Evolutionary conservation across 2,797 vertebrate genomes (phyloP).

Genomic region (Malacoraja senta): DNA sequence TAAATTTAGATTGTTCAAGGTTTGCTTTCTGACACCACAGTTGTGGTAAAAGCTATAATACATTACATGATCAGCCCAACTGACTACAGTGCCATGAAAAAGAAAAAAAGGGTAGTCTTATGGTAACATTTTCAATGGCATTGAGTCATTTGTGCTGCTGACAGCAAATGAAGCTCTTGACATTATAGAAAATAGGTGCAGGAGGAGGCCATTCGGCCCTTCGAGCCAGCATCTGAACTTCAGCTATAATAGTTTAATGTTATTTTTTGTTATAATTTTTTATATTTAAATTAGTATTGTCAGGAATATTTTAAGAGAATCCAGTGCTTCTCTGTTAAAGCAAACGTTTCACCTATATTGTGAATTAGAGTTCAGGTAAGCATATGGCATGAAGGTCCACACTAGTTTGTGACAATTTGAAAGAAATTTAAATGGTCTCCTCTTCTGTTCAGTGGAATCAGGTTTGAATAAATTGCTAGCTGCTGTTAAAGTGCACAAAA

Average conservation of each 20-base stretch:
- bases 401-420: neutral
- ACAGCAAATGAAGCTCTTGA: neutral
- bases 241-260: neutral
- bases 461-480: neutral
- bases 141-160: slow-evolving; percentile 1
- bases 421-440: slow-evolving; percentile 5
- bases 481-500: neutral
- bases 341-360: neutral
- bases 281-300: neutral
- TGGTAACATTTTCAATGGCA: neutral
- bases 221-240: neutral
- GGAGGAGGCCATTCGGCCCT: too few relatives aligned
- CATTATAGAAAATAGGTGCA: neutral
- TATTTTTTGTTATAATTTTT: neutral
- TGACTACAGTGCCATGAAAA: neutral
- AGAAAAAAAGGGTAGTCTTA: neutral
- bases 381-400: neutral
- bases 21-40: neutral
- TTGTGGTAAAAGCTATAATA: neutral
- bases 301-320: neutral
- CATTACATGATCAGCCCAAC: neutral
- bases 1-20: neutral
- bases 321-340: neutral
- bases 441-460: neutral
- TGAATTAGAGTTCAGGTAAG: slow-evolving; percentile 14